A percentile compares a stretch with the other conserved stretches of the same genome.
phyloP scores from a whole-genome alignment of 2,797 vertebrate species.

The Acipenser transmontanus region DNA sequence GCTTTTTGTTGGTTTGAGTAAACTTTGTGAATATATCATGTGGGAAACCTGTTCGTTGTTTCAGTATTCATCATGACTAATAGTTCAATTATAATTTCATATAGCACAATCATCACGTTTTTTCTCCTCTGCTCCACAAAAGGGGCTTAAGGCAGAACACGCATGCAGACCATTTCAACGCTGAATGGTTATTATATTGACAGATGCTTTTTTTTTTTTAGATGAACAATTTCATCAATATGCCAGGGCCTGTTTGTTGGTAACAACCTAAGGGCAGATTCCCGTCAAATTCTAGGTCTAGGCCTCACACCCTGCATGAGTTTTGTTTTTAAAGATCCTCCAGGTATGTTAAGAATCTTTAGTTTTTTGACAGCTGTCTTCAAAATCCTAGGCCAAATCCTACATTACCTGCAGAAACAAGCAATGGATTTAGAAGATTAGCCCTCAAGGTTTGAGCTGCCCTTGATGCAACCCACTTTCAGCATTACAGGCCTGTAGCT shows the following conservation, averaged over 20 bases:
- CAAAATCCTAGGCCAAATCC: slow-evolving; percentile 25
- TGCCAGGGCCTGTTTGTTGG: slow-evolving; percentile 41
- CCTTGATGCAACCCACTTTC: slow-evolving; percentile 15
- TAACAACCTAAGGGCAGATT: slow-evolving; percentile 52
- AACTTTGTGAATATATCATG: too few species aligned
- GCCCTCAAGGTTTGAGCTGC: slow-evolving; percentile 22
- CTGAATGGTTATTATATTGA: slow-evolving; percentile 50
- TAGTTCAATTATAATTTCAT: slow-evolving; percentile 1
- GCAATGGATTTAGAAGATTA: slow-evolving; percentile 29
- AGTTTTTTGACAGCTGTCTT: slow-evolving; percentile 1
- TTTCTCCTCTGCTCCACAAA: slow-evolving; percentile 12
- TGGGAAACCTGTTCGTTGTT: neutral
- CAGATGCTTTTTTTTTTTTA: slow-evolving; percentile 32
- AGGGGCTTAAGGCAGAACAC: slow-evolving; percentile 45
- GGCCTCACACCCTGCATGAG: slow-evolving; percentile 29
- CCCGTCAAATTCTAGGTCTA: slow-evolving; percentile 32
- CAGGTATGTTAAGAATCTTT: slow-evolving; percentile 35
- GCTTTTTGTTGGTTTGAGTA: too few species aligned
- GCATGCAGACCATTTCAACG: slow-evolving; percentile 34
- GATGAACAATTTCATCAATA: slow-evolving; percentile 40
- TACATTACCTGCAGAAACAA: slow-evolving; percentile 24
- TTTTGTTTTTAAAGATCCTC: slow-evolving; percentile 19
- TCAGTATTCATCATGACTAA: neutral
- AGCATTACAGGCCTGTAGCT: slow-evolving; percentile 13
- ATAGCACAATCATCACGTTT: slow-evolving; percentile 9